Evolutionary conservation across 1,140 invertebrate species (phyloP), one percentile per base, ranked within the genome.

Genomic region (Daktulosphaira vitifoliae): DNA sequence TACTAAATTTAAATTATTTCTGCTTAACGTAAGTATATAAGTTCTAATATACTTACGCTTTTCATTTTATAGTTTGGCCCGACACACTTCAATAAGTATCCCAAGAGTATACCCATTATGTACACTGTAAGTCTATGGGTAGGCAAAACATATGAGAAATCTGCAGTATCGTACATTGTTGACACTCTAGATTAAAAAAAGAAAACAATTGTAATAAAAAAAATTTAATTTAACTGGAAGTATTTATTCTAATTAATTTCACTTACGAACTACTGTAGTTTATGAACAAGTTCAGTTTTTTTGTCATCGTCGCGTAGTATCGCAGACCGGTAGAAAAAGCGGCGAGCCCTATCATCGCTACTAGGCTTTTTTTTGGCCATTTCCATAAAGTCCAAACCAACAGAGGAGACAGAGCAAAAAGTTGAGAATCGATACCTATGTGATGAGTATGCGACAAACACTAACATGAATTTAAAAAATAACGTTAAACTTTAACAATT

Each of bases 391-490:
- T 67, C n/a, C 79, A 76, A 65, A 87, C 76, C 4, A 90, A 74
- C 0, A 89, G 74, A 3, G 87, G 80, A 0, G 85, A 82, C 0
- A 84, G 72, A 4, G 85, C 74, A 73, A 88, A 90, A 38, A 90
- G 76, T 72, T 90, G 87, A 74, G 87, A 88, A 71, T 91, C 89
- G 70, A 89, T 88, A 7, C 87, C 87, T 54, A 90, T 73, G 62
- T 84, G 83, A 69, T 84, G 83, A 0, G 83, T 84, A 69, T 84
- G 82, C 0, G 82, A 84, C 16, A 84, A 73, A 70, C 83, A 84
- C 82, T 84, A 73, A 50, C n/a, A n/a, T n/a, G n/a, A n/a, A n/a
- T n/a, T n/a, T n/a, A n/a, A n/a, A n/a, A n/a, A n/a, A 33, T 33
- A 33, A 33, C 5, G 29, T 6, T 33, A 33, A 33, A 11, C 5